These are phyloP conservation scores for Gryllus longicercus DNA, from an alignment of 2,888 invertebrate genomes.

Conservation along the genomic window DNA sequence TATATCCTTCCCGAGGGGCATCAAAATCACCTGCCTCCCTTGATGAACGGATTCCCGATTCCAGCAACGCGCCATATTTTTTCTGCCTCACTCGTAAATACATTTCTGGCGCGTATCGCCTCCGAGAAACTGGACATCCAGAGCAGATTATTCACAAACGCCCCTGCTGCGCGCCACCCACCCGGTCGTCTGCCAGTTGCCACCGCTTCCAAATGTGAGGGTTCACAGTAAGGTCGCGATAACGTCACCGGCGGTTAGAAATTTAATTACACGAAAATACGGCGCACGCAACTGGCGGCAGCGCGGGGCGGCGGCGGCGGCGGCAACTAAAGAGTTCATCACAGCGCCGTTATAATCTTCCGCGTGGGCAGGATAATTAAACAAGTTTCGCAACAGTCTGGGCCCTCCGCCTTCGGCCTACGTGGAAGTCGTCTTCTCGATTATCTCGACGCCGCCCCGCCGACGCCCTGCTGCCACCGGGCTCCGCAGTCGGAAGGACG, in stretches of 20 bases:
- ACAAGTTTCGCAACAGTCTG: not conserved
- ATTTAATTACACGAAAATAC: conserved; percentile 6
- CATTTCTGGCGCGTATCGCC: too few relatives aligned
- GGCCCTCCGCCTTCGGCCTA: not conserved
- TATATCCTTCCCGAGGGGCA: too few relatives aligned
- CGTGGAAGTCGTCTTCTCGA: not conserved
- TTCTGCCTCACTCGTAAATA: too few relatives aligned
- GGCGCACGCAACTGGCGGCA: conserved; percentile 4
- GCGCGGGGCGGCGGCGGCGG: not conserved
- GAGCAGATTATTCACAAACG: too few relatives aligned
- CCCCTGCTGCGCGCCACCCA: too few relatives aligned
- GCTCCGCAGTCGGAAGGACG: not conserved
- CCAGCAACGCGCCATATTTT: too few relatives aligned
- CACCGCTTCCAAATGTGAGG: not conserved
- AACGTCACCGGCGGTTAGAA: conserved; percentile 6
- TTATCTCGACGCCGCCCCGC: not conserved
- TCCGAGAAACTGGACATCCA: too few relatives aligned
- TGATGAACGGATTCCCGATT: too few relatives aligned
- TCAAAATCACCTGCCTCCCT: too few relatives aligned
- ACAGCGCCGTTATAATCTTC: conserved; percentile 10
- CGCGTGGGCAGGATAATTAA: conserved; percentile 8
- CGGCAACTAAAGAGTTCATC: not conserved
- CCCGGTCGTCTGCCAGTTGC: not conserved
- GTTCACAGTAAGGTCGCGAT: not conserved
- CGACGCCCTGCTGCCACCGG: not conserved